phyloP scores from a whole-genome alignment of 2,797 vertebrate species.

The Squalus acanthias region DNA sequence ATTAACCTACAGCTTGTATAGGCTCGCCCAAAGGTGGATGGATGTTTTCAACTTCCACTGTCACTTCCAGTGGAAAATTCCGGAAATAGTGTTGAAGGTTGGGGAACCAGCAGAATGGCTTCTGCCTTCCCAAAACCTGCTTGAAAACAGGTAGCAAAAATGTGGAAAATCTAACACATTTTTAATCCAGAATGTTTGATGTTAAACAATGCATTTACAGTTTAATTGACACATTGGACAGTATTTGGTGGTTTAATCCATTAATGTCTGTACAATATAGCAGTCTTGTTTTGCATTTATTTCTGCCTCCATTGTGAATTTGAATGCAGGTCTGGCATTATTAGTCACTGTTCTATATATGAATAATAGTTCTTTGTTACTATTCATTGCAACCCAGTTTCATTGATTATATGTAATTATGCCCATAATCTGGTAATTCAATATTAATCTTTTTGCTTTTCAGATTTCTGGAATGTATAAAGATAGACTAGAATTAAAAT shows the following conservation, averaged over 20 bases:
- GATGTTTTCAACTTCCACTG: background rate
- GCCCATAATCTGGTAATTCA: background rate
- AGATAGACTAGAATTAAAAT: background rate
- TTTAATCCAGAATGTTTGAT: background rate
- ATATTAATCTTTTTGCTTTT: background rate
- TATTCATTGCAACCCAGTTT: background rate
- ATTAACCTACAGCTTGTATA: background rate
- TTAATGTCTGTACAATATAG: background rate
- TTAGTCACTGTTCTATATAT: background rate
- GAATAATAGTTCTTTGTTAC: background rate
- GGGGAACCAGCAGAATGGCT: background rate
- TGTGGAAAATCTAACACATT: background rate
- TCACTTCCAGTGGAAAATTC: background rate
- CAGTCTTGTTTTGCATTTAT: background rate
- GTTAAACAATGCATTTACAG: background rate
- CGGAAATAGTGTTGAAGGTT: background rate
- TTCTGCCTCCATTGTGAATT: background rate
- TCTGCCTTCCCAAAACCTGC: background rate
- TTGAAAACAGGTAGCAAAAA: background rate
- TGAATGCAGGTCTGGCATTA: background rate
- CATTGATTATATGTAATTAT: background rate
- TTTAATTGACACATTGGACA: background rate
- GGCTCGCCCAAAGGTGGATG: background rate
- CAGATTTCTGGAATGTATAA: background rate
- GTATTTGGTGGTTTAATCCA: background rate